phyloP scores from a whole-genome alignment of 2,797 vertebrate species.

The Cichlasoma orientale region DNA sequence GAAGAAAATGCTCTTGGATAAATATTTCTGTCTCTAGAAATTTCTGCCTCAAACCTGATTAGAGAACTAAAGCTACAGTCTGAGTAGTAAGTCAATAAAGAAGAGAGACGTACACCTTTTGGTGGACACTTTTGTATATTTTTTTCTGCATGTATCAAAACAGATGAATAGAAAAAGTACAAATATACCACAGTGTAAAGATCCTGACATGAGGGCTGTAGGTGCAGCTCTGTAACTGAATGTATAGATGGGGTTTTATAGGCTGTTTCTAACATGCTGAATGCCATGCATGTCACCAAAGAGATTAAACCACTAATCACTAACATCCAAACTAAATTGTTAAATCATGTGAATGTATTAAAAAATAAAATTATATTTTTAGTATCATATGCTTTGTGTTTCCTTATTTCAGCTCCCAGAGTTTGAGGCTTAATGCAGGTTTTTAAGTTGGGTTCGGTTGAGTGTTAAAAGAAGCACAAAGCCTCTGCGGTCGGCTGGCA shows the following conservation, averaged over 20 bases:
- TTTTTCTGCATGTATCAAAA: neutral
- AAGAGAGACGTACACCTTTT: constrained; percentile 9
- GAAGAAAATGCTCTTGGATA: neutral
- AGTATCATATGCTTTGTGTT: neutral
- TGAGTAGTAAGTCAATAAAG: neutral
- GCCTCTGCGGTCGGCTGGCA: constrained; percentile 18
- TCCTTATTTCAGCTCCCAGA: neutral
- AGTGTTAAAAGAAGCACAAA: constrained; percentile 1
- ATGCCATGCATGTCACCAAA: neutral
- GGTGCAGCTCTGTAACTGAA: neutral
- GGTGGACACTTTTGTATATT: neutral
- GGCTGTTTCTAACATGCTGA: neutral
- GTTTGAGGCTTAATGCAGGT: neutral
- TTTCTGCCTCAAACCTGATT: neutral
- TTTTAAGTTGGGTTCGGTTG: constrained; percentile 11
- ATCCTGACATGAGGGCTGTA: neutral
- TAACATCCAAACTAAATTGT: neutral
- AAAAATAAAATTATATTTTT: constrained; percentile 49
- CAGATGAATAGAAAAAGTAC: neutral
- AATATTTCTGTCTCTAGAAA: neutral
- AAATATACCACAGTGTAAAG: neutral
- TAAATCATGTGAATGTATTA: neutral
- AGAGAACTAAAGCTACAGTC: constrained; percentile 1
- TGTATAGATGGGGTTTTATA: neutral
- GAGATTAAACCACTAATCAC: neutral